phyloP scores from a whole-genome alignment of 2,888 invertebrate genomes.

The Chrysomela aeneicollis region DNA sequence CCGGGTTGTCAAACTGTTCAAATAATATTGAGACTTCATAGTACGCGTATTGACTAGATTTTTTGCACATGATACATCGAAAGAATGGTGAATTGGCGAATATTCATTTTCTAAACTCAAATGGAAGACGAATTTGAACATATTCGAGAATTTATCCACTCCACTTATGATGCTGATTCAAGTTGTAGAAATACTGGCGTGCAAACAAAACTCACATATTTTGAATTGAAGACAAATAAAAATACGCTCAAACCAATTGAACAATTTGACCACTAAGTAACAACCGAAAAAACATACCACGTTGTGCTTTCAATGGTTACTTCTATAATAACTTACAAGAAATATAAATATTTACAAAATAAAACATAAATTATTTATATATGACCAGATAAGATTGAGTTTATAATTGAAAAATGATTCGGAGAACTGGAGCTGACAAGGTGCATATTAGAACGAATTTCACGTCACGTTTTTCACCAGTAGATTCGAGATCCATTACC shows the following conservation, averaged over 20 bases:
- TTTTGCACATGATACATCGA: neutral
- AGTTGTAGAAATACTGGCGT: neutral
- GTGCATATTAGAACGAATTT: neutral
- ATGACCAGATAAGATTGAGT: slow-evolving; percentile 49
- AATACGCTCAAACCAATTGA: neutral
- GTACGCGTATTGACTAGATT: neutral
- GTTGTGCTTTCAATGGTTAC: slow-evolving; percentile 33
- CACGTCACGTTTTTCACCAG: neutral
- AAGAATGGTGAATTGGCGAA: too few species aligned
- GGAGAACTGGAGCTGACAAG: neutral
- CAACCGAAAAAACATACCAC: neutral
- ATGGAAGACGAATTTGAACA: neutral
- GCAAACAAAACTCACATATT: neutral
- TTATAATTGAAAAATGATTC: slow-evolving; percentile 22
- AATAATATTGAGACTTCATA: neutral
- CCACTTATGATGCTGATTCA: neutral
- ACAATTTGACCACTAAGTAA: slow-evolving; percentile 1
- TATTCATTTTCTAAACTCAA: too few species aligned
- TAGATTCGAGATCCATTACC: neutral
- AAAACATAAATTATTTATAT: slow-evolving; percentile 39
- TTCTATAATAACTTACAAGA: slow-evolving; percentile 45
- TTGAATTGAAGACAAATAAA: neutral
- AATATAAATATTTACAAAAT: slow-evolving; percentile 48
- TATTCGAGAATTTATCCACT: neutral
- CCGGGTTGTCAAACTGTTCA: slow-evolving; percentile 3